A percentile compares a stretch with the other conserved stretches of the same genome.
Evolutionary conservation across 53 echinoderm and acorn worm genomes (phyloP).

Genomic region (Temnopleurus reevesii): DNA sequence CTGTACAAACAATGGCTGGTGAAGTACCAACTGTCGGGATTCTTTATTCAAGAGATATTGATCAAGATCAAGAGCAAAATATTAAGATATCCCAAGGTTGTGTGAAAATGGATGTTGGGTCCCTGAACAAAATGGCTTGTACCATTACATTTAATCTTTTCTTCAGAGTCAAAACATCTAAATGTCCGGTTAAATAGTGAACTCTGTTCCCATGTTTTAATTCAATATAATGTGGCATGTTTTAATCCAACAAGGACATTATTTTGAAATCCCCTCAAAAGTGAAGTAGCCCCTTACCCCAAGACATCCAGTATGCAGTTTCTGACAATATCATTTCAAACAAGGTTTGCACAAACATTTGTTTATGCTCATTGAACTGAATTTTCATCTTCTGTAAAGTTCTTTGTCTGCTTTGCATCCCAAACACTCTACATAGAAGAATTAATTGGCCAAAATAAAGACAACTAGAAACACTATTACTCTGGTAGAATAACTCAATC

Average conservation of each 20-base stretch:
- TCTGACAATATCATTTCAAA: background rate
- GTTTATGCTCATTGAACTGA: background rate
- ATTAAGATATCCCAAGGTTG: background rate
- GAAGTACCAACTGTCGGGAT: background rate
- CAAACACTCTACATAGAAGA: background rate
- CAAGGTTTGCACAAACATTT: background rate
- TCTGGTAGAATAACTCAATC: conserved; percentile 44
- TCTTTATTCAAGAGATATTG: background rate
- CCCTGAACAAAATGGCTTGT: background rate
- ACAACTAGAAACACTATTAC: conserved; percentile 13
- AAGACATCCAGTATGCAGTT: background rate
- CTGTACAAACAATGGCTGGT: too few species aligned
- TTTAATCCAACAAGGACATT: background rate
- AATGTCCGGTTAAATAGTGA: background rate
- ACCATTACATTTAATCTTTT: background rate
- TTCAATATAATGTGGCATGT: background rate
- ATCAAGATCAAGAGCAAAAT: background rate
- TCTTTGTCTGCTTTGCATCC: background rate
- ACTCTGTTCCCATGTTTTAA: background rate
- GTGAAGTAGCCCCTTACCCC: background rate
- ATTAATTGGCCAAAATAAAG: conserved; percentile 30
- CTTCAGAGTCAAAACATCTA: background rate
- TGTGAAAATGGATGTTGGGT: background rate
- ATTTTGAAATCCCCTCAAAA: background rate
- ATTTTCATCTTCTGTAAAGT: background rate